Evolutionary conservation across 1,140 invertebrate species (phyloP), one percentile per base, ranked within the genome.

Genomic region (Meloidogyne floridensis): DNA sequence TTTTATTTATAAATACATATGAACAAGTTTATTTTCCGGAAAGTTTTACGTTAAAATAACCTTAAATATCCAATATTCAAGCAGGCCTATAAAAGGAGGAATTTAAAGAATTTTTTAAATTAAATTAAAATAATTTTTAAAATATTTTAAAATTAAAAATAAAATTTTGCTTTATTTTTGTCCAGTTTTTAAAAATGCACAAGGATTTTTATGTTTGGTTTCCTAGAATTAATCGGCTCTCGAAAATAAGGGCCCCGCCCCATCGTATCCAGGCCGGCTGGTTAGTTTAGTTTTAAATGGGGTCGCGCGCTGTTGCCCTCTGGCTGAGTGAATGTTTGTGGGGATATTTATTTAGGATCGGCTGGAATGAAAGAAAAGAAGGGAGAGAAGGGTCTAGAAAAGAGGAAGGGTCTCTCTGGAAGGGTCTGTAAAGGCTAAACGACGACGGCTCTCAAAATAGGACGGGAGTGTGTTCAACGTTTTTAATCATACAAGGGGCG

Each of bases 291-390:
- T 65, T 65, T 59, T 65, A 65, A 65, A 65, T 65, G 59, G 59
- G 59, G 59, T 65, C 59, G 59, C 59, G 59, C 59, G 59, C 59
- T 65, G 59, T 65, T 65, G 59, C 59, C 59, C 59, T 65, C 59
- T 65, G 59, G 59, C 59, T 65, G 59, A 15, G 15, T 65, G 59
- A 65, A 65, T 65, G 59, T n/a, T 65, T 65, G 32, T 65, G 59
- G 59, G n/a, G 59, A 18, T 59, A 59, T 59, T 15, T 59, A 13
- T 13, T 13, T 59, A 15, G 56, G 13, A 59, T 59, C 11, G 56
- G 15, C 11, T 11, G 53, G 53, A 54, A 10, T 2, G 53, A 13
- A 9, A 10, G 53, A 54, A 54, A 11, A 6, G n/a, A 65, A 65
- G 15, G n/a, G n/a, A n/a, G n/a, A 6, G 7, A 47, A n/a, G 59